phyloP scores from a whole-genome alignment of 2,797 vertebrate species.

The Lindbergichthys nudifrons region DNA sequence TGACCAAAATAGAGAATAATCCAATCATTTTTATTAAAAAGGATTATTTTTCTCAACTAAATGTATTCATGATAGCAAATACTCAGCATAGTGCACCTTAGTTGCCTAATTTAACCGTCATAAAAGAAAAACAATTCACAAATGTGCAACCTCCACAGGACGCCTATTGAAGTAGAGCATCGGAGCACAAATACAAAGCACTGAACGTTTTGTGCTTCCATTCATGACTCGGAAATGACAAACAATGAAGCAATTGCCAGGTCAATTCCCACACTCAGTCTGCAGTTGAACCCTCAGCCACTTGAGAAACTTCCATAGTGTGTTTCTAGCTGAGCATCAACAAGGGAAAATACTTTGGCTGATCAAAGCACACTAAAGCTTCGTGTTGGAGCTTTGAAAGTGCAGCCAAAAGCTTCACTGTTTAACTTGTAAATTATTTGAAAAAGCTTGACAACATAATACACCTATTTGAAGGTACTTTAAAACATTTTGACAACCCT shows the following conservation, averaged over 20 bases:
- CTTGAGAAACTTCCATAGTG: slow-evolving; percentile 47
- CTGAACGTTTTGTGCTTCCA: slow-evolving; percentile 53
- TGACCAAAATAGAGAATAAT: slow-evolving; percentile 13
- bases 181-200: slow-evolving; percentile 53
- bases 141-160: slow-evolving; percentile 42
- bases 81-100: slow-evolving; percentile 16
- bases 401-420: slow-evolving; percentile 12
- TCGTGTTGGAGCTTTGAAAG: slow-evolving; percentile 5
- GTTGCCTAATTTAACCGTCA: slow-evolving; percentile 37
- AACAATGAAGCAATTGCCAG: slow-evolving; percentile 58
- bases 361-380: slow-evolving; percentile 50
- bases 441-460: slow-evolving; percentile 11
- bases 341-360: slow-evolving; percentile 36
- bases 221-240: slow-evolving; percentile 56
- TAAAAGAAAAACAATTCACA: slow-evolving; percentile 16
- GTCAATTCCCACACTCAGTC: slow-evolving; percentile 60
- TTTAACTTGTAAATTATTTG: slow-evolving; percentile 8
- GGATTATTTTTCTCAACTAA: slow-evolving; percentile 3
- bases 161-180: slow-evolving; percentile 33
- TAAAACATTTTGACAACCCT: background rate
- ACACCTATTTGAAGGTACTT: slow-evolving; percentile 20
- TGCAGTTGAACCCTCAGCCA: slow-evolving; percentile 32
- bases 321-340: slow-evolving; percentile 28
- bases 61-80: slow-evolving; percentile 12
- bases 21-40: slow-evolving; percentile 15